These are phyloP conservation scores for Oscheius sp. DNA, from an alignment of 2,888 invertebrate species.

Conservation along the genomic window DNA sequence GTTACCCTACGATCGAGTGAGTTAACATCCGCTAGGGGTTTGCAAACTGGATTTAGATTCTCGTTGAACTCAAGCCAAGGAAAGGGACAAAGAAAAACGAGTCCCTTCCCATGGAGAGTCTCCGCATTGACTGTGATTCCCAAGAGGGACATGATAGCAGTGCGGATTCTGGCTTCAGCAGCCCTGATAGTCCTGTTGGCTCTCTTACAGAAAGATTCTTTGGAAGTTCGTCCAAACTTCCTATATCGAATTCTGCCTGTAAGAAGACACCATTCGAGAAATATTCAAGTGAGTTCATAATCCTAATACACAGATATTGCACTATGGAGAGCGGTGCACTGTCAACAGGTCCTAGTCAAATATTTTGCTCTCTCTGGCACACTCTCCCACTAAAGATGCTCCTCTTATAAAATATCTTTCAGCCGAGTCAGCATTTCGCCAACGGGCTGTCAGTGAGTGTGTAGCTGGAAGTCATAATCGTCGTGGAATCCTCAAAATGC, in stretches of 20 bases:
- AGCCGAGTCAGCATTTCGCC: slow-evolving; percentile 30
- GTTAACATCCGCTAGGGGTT: background rate
- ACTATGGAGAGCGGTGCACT: slow-evolving; percentile 22
- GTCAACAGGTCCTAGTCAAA: slow-evolving; percentile 16
- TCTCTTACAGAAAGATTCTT: background rate
- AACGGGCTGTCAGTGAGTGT: slow-evolving; percentile 34
- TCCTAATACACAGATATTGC: slow-evolving; percentile 1
- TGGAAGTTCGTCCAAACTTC: background rate
- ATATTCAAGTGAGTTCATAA: slow-evolving; percentile 23
- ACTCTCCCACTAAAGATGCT: background rate
- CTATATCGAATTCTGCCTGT: background rate
- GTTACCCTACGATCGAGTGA: slow-evolving; percentile 9
- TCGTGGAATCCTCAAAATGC: slow-evolving; percentile 33
- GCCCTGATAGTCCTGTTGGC: slow-evolving; percentile 21
- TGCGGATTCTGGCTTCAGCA: slow-evolving; percentile 29
- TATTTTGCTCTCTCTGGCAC: slow-evolving; percentile 5
- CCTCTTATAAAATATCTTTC: slow-evolving; percentile 21
- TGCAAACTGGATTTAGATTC: background rate
- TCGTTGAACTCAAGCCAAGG: slow-evolving; percentile 2
- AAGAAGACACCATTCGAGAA: slow-evolving; percentile 21
- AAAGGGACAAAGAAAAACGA: background rate
- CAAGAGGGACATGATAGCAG: slow-evolving; percentile 17
- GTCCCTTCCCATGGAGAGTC: slow-evolving; percentile 11
- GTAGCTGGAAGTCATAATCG: slow-evolving; percentile 10
- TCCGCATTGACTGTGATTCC: slow-evolving; percentile 22